Conservation (phyloP, 2,797 vertebrate genomes). For the Chelon labrosus region DNA sequence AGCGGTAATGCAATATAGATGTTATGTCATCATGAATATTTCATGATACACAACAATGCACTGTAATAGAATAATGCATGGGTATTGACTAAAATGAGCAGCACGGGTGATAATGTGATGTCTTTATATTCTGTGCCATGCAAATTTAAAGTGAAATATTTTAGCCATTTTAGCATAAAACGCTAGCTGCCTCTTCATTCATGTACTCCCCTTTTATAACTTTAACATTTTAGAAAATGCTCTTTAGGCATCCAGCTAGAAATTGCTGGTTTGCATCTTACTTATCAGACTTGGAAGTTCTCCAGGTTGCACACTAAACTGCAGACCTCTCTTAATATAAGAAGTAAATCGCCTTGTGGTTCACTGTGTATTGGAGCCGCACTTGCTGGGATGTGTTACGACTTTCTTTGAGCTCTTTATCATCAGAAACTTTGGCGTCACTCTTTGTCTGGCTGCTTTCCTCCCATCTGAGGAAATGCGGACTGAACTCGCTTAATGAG, state of each 20-base stretch:
- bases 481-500: constrained; percentile 65
- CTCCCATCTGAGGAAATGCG: constrained; percentile 49
- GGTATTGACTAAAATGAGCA: constrained; percentile 47
- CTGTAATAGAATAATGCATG: constrained; percentile 64
- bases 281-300: constrained; percentile 7
- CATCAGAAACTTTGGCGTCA: constrained; percentile 44
- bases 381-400: constrained; percentile 36
- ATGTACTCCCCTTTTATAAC: constrained; percentile 7
- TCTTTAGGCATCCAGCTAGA: neutral
- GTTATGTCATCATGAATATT: constrained; percentile 75
- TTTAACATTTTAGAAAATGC: constrained; percentile 34
- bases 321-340: constrained; percentile 13
- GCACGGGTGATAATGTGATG: constrained; percentile 45
- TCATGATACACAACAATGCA: constrained; percentile 67
- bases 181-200: neutral
- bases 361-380: constrained; percentile 12
- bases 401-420: constrained; percentile 55
- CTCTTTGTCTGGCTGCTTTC: constrained; percentile 55
- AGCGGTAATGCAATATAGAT: constrained; percentile 79
- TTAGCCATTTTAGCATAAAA: constrained; percentile 7
- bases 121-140: constrained; percentile 32
- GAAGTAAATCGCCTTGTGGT: neutral
- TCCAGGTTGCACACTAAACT: constrained; percentile 7
- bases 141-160: constrained; percentile 37
- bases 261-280: constrained; percentile 13